Evolutionary conservation across 2,113 vertebrate species (phyloP).

Genomic region (Clarias magur): DNA sequence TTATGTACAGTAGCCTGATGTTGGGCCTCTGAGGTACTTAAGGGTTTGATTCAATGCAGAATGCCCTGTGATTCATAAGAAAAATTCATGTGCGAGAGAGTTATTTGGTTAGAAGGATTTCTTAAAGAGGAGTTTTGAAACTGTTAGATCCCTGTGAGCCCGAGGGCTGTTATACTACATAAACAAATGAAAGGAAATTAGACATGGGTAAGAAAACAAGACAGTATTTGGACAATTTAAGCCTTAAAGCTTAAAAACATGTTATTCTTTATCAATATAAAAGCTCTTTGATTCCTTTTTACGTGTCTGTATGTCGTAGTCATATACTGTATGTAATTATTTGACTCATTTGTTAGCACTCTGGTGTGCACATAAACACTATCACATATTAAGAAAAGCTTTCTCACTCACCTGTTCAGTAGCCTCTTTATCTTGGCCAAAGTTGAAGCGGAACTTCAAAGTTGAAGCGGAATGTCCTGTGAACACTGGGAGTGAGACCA

Average conservation of each 20-base stretch:
- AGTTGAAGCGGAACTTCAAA: background rate
- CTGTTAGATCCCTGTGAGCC: slow-evolving; percentile 31
- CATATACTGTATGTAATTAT: background rate
- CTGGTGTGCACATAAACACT: background rate
- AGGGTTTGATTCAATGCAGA: slow-evolving; percentile 21
- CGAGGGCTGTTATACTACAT: slow-evolving; percentile 31
- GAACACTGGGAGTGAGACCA: background rate
- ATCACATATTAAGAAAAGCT: background rate
- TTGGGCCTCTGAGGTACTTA: background rate
- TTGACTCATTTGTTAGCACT: background rate
- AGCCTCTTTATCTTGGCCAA: background rate
- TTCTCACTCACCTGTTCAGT: background rate
- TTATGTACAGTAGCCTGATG: background rate
- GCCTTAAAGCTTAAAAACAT: slow-evolving; percentile 32
- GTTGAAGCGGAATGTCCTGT: background rate
- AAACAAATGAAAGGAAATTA: slow-evolving; percentile 50
- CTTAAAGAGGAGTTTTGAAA: slow-evolving; percentile 15
- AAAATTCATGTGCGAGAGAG: slow-evolving; percentile 18
- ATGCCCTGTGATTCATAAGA: background rate
- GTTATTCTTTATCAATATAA: slow-evolving; percentile 1
- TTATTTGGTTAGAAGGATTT: slow-evolving; percentile 16
- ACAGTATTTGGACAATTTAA: slow-evolving; percentile 22
- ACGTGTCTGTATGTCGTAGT: background rate
- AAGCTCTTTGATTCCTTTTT: background rate
- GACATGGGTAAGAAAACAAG: slow-evolving; percentile 42